Conservation (phyloP, 2,888 invertebrate species). For the Cheiracanthium punctorium region DNA sequence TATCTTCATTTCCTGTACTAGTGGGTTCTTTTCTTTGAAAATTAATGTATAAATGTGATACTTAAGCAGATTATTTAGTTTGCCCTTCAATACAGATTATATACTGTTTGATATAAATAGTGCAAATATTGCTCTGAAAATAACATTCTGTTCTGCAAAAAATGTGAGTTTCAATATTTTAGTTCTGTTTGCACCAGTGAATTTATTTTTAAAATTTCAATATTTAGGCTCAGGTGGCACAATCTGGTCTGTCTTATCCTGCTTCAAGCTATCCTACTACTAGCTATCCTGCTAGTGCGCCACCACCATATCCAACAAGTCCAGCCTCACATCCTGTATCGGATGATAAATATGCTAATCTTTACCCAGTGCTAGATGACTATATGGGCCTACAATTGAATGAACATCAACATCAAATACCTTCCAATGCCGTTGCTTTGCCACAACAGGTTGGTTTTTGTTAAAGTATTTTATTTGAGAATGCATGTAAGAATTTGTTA, state of each 20-base stretch:
- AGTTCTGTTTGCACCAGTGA: too few relatives aligned
- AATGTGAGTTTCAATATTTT: too few relatives aligned
- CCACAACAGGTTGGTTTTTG: constrained; percentile 60
- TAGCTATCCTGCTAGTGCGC: constrained; percentile 30
- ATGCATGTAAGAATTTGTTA: too few relatives aligned
- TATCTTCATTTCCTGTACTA: too few relatives aligned
- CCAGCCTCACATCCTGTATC: constrained; percentile 40
- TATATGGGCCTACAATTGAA: constrained; percentile 89
- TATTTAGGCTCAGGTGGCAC: constrained; percentile 51
- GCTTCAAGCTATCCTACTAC: constrained; percentile 21
- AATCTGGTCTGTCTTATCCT: neutral
- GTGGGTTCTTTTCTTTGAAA: too few relatives aligned
- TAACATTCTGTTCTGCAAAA: too few relatives aligned
- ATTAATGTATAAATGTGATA: too few relatives aligned
- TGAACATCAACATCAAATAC: neutral
- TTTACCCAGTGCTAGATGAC: constrained; percentile 87
- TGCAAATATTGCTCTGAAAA: neutral
- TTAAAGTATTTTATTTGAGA: too few relatives aligned
- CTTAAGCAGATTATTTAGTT: too few relatives aligned
- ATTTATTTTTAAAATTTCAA: neutral
- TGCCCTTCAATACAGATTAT: too few relatives aligned
- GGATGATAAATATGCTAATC: constrained; percentile 73
- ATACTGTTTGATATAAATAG: neutral
- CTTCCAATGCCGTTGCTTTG: constrained; percentile 83
- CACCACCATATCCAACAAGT: constrained; percentile 63